phyloP scores from a whole-genome alignment of 2,113 vertebrate genomes.

The Erpornis zantholeuca region DNA sequence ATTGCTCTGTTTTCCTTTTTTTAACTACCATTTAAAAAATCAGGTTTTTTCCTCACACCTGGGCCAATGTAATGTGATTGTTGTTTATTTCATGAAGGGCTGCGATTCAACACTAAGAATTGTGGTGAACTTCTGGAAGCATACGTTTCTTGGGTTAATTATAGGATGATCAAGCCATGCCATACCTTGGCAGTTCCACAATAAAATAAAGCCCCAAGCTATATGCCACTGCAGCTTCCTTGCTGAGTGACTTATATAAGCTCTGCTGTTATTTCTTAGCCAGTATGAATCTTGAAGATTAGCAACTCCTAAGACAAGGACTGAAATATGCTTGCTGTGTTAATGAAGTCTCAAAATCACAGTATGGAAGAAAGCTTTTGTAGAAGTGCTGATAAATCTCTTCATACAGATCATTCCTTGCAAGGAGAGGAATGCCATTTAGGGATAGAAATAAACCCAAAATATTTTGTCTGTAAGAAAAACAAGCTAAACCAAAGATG shows the following conservation, averaged over 20 bases:
- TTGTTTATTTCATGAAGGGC: background rate
- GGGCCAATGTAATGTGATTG: background rate
- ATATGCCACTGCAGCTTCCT: background rate
- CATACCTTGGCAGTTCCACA: background rate
- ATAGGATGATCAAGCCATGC: background rate
- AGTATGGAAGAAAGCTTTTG: background rate
- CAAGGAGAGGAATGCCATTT: background rate
- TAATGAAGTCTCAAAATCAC: slow-evolving; percentile 4
- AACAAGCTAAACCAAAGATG: background rate
- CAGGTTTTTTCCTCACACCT: background rate
- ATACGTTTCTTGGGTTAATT: background rate
- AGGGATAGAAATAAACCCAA: background rate
- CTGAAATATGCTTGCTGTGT: background rate
- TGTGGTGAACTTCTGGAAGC: background rate
- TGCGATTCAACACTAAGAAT: accelerated
- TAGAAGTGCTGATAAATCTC: background rate
- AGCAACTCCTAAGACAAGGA: background rate
- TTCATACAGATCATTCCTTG: background rate
- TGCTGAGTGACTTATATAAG: background rate
- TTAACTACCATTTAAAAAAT: background rate
- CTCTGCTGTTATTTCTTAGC: background rate
- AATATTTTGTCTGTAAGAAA: background rate
- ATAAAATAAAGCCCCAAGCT: background rate
- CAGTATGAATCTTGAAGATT: background rate
- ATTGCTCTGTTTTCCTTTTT: background rate